Evolutionary conservation across 1,140 invertebrate genomes (phyloP).

Genomic region (Aphelenchoides fujianensis): DNA sequence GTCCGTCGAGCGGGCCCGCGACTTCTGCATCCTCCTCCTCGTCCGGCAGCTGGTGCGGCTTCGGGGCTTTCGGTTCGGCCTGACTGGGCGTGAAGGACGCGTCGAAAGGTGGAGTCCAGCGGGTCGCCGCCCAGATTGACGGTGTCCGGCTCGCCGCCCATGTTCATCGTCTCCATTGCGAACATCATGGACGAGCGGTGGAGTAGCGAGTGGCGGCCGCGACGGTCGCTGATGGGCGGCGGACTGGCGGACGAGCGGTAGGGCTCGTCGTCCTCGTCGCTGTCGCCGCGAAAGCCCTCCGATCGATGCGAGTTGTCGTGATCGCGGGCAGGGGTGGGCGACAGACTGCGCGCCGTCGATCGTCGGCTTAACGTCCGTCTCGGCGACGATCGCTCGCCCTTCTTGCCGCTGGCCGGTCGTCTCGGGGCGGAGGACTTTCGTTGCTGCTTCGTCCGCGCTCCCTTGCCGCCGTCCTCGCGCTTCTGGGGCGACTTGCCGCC

Average conservation of each 20-base stretch:
- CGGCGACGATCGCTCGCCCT: not conserved
- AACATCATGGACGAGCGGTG: not conserved
- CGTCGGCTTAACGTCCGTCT: no score
- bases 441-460: not conserved
- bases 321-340: not conserved
- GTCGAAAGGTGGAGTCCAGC: constrained; percentile 15
- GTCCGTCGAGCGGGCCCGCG: not conserved
- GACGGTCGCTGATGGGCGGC: constrained; percentile 30
- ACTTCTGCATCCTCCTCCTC: not conserved
- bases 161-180: constrained; percentile 33
- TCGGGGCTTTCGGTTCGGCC: constrained; percentile 2
- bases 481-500: not conserved
- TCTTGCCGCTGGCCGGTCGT: not conserved
- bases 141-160: constrained; percentile 45
- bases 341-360: not conserved
- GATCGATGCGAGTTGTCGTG: not conserved
- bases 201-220: constrained; percentile 16
- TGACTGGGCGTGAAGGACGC: constrained; percentile 6
- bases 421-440: not conserved
- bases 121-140: constrained; percentile 45
- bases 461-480: not conserved
- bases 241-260: constrained; percentile 35
- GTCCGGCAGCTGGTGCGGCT: constrained; percentile 1
- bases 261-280: constrained; percentile 44
- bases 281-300: constrained; percentile 24